Evolutionary conservation across 1,140 invertebrate species (phyloP), one percentile per base, ranked within the genome.

Genomic region (Microplitis mediator): DNA sequence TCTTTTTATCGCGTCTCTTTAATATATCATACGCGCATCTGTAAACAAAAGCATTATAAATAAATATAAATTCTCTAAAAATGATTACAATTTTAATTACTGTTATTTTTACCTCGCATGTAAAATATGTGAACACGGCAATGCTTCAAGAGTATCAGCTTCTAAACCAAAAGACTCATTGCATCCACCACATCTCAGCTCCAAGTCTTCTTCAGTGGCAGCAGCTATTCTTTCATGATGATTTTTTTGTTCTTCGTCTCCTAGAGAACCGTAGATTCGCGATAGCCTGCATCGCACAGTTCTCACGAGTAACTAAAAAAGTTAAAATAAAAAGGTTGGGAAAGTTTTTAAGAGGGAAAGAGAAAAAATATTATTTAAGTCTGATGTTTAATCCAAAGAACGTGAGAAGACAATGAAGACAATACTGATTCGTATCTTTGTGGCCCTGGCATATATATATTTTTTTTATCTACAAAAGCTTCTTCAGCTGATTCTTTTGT

Each of bases 41-140:
- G 32, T 39, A 51, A 72, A 67, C n/a, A 72, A n/a, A 39, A 62
- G 8, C 11, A 58, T 56, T 31, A 3, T 54, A 62, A 69, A 8
- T 36, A 31, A 36, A 14, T 14, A 32, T 4, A 56, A 39, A 70
- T 63, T 23, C 23, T 2, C 1, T 23, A 1, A 23, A 23, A 35
- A n/a, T 36, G 3, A n/a, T 36, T 13, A 63, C 3, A 35, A 31
- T 14, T 45, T 36, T 39, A 36, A 63, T 16, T 63, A 60, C 6
- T 60, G 32, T 60, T 31, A 14, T 36, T n/a, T 4, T 31, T 80
- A 95, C 94, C 93, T 93, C 34, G 94, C 92, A 80, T 95, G 94
- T 39, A 95, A 88, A 77, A 95, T 95, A 81, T 95, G 94, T 1
- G 93, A 91, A 85, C 94, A 95, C 4, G 94, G 94, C 70, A 95